A percentile compares a stretch with the other conserved stretches of the same genome.
phyloP scores from a whole-genome alignment of 1,140 invertebrate species.

The Steinernema khuongi region DNA sequence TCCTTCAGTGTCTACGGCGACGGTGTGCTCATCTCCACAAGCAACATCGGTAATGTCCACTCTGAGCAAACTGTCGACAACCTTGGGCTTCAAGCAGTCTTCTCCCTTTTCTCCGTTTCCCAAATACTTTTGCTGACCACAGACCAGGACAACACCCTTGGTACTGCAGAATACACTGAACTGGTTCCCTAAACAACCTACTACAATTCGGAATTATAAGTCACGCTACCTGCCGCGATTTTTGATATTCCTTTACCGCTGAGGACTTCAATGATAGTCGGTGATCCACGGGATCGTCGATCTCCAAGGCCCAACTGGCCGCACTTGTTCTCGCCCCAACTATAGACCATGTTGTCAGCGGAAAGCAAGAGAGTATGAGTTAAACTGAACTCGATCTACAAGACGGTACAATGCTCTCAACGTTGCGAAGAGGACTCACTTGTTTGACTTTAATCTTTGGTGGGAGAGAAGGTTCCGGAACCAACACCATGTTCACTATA shows the following conservation, averaged over 20 bases:
- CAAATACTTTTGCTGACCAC: conserved; percentile 69
- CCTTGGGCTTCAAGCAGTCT: conserved; percentile 65
- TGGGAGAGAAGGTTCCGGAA: conserved; percentile 59
- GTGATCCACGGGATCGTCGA: conserved; percentile 55
- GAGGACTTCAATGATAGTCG: neutral
- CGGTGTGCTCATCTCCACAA: conserved; percentile 69
- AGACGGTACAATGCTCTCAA: neutral
- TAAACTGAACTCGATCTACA: conserved; percentile 65
- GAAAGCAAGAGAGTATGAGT: conserved; percentile 71
- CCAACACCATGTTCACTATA: conserved; percentile 56
- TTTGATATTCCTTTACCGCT: conserved; percentile 18
- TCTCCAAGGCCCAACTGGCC: conserved; percentile 70
- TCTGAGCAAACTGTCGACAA: conserved; percentile 63
- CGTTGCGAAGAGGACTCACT: conserved; percentile 48
- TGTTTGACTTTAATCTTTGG: conserved; percentile 61
- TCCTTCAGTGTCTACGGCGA: conserved; percentile 66
- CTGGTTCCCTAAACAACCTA: conserved; percentile 52
- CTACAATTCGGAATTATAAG: conserved; percentile 25
- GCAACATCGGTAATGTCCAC: conserved; percentile 67
- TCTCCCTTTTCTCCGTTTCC: conserved; percentile 68
- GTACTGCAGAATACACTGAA: conserved; percentile 69
- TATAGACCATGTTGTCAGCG: conserved; percentile 67
- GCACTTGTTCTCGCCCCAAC: conserved; percentile 69
- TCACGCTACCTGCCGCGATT: conserved; percentile 45
- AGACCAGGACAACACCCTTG: conserved; percentile 69